Percentiles rank a stretch among this genome's conserved stretches.
phyloP scores from a whole-genome alignment of 2,113 vertebrate genomes.

The Brachyistius frenatus region DNA sequence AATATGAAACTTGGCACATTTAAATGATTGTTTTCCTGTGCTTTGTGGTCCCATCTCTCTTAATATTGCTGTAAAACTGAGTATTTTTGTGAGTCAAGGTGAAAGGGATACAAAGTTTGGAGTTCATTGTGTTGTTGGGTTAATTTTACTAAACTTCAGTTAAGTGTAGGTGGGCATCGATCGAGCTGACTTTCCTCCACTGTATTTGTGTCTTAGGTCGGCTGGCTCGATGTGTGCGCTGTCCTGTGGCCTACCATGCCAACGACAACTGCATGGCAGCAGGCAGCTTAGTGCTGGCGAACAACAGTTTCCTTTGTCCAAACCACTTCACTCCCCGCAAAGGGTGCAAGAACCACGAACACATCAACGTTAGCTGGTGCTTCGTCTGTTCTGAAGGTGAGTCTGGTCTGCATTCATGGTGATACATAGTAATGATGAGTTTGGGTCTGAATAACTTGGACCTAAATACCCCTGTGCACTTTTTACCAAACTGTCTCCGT shows the following conservation, averaged over 20 bases:
- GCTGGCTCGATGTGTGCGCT: slow-evolving; percentile 97
- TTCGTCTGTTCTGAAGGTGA: slow-evolving; percentile 99
- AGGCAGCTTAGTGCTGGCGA: slow-evolving; percentile 94
- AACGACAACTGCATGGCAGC: slow-evolving; percentile 98
- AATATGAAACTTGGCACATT: background rate
- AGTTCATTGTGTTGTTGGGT: background rate
- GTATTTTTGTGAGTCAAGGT: background rate
- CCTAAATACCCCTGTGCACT: no score
- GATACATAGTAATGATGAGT: accelerated
- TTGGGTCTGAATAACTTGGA: background rate
- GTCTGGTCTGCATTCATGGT: background rate
- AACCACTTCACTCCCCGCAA: slow-evolving; percentile 96
- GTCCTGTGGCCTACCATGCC: slow-evolving; percentile 96
- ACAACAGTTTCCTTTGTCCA: slow-evolving; percentile 98
- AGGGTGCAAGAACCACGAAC: slow-evolving; percentile 97
- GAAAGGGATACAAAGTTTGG: background rate
- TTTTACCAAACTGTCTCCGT: background rate
- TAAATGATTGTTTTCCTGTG: background rate
- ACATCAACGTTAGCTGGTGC: slow-evolving; percentile 99
- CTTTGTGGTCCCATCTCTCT: background rate
- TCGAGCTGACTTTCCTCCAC: background rate
- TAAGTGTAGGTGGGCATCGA: background rate
- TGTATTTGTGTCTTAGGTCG: slow-evolving; percentile 85
- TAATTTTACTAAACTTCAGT: background rate
- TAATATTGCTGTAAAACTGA: background rate